These are phyloP conservation scores for Enoplolaimus lenunculus DNA, from an alignment of 2,888 invertebrate genomes.

Conservation along the genomic window DNA sequence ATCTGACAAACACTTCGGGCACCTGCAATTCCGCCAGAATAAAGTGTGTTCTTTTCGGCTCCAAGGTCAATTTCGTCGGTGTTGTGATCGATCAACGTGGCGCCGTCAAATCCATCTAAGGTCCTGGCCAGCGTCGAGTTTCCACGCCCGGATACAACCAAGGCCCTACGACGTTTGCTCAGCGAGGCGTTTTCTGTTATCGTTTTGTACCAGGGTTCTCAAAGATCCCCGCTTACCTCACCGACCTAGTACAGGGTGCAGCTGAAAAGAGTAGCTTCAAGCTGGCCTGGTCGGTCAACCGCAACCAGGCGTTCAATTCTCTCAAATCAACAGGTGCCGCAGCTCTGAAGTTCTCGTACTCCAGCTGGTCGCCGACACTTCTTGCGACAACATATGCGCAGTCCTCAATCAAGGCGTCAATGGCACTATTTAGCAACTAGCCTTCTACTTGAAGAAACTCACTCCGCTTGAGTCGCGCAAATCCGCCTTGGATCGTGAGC, in stretches of 20 bases:
- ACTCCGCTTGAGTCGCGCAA: neutral
- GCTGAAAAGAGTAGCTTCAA: neutral
- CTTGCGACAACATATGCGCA: neutral
- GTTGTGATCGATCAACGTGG: neutral
- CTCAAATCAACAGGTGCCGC: neutral
- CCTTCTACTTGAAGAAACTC: constrained; percentile 12
- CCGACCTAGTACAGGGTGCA: constrained; percentile 3
- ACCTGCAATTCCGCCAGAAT: neutral
- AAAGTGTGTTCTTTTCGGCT: constrained; percentile 8
- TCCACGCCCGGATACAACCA: constrained; percentile 1
- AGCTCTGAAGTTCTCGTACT: neutral
- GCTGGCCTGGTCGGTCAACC: neutral
- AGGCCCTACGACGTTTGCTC: neutral
- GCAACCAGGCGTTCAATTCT: neutral
- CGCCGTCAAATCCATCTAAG: constrained; percentile 6
- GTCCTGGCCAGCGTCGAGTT: neutral
- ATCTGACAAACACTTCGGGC: neutral
- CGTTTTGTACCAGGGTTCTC: constrained; percentile 13
- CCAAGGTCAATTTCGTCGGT: constrained; percentile 13
- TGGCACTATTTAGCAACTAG: neutral
- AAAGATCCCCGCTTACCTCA: constrained; percentile 7
- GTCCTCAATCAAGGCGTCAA: constrained; percentile 4
- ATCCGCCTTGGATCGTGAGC: neutral
- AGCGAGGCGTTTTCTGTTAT: constrained; percentile 4
- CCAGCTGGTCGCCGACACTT: constrained; percentile 1